phyloP scores from a whole-genome alignment of 2,888 invertebrate genomes.

The Agrotis segetum region DNA sequence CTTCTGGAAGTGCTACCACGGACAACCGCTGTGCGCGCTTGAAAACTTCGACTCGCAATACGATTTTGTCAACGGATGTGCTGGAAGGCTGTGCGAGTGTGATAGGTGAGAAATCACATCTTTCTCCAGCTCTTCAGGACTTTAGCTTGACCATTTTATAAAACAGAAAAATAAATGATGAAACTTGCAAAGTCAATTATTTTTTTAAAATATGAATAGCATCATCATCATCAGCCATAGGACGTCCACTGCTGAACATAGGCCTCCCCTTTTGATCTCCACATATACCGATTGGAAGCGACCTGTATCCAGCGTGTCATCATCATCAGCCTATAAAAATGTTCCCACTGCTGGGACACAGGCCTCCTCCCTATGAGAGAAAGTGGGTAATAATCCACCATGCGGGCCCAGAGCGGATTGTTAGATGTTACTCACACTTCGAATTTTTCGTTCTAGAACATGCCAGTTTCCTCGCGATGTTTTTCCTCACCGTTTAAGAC shows the following conservation, averaged over 20 bases:
- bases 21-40: slow-evolving; percentile 94
- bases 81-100: slow-evolving; percentile 95
- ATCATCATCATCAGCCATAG: neutral
- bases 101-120: slow-evolving; percentile 88
- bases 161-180: too few relatives aligned
- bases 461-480: too few relatives aligned
- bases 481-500: neutral
- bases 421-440: neutral
- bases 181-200: too few relatives aligned
- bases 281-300: too few relatives aligned
- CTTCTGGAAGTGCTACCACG: slow-evolving; percentile 96
- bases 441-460: too few relatives aligned
- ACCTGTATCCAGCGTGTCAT: too few relatives aligned
- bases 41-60: slow-evolving; percentile 81
- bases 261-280: too few relatives aligned
- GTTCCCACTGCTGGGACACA: neutral
- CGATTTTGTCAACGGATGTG: slow-evolving; percentile 91
- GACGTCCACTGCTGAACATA: too few relatives aligned
- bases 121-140: neutral
- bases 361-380: too few relatives aligned
- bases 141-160: too few relatives aligned
- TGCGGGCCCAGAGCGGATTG: neutral
- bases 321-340: too few relatives aligned
- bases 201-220: too few relatives aligned
- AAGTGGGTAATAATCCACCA: neutral